Base-by-base conservation (phyloP, 1,140 invertebrate genomes). In the Phocides pigmalion region DNA sequence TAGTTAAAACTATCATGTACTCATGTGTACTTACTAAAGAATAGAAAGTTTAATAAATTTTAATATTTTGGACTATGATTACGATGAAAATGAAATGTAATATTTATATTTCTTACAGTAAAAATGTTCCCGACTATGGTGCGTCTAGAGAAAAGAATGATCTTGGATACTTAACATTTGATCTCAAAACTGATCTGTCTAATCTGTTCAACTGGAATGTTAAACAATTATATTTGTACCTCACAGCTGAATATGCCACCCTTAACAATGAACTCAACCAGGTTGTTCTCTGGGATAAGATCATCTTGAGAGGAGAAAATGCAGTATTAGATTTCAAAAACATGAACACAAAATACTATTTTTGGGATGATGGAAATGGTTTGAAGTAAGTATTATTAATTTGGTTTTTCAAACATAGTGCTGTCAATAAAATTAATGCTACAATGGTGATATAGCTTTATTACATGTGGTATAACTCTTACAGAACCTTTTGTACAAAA, bases 171-270 rank as follows among this genome's bases (percentile, higher is more conserved):
- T 90, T 99, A 39, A 98, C 97, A 28, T 99, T 99, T 92, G 96
- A 99, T 94, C 90, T 99, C 42, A 95, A 98, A 84, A 97, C 97
- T 73, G 97, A 98, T 95, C 93, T 99, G 17, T 95, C 95, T 39
- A 94, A 95, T 69, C 92, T 99, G 11, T 99, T 99, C 91, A 99
- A 99, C 85, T 99, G 99, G 99, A 99, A 99, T 94, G 98, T 99
- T 0, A 99, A 99, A 82, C 98, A 99, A 87, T 92, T 99, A 64
- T 99, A 99, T 88, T 86, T 99, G 3, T 99, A 98, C 87, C 90
- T 99, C 4, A 98, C 98, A 49, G 99, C 99, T 12, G 98, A 99
- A 92, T 99, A 99, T 93, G 91, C 95, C 71, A 99, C 98, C 17
- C 86, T 94, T 39, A 95, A 95, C 66, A 99, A 99, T 94, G 94